Percentiles rank a stretch among this genome's conserved stretches.
These are phyloP conservation scores for Drosophila ezoana DNA, from an alignment of 2,888 invertebrate species.

Conservation along the genomic window DNA sequence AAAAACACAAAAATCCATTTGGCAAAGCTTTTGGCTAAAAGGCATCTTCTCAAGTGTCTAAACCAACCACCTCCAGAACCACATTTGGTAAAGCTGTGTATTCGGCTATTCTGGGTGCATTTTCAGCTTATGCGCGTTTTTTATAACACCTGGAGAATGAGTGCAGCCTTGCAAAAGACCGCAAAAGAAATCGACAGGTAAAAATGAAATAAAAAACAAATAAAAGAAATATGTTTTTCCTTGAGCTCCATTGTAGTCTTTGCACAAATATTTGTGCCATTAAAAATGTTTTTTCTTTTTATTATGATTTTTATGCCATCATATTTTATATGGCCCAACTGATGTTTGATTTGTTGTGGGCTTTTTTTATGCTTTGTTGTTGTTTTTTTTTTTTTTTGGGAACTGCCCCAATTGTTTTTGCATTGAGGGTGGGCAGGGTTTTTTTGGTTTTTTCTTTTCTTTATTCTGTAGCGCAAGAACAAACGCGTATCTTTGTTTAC, in stretches of 20 bases:
- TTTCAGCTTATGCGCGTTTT: constrained; percentile 35
- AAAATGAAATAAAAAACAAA: constrained; percentile 25
- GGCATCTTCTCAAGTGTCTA: constrained; percentile 45
- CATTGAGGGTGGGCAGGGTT: constrained; percentile 63
- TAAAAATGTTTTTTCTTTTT: constrained; percentile 31
- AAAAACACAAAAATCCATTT: constrained; percentile 55
- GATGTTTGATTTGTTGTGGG: constrained; percentile 12
- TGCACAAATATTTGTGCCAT: constrained; percentile 43
- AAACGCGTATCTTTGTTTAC: constrained; percentile 55
- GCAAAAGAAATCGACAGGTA: constrained; percentile 39
- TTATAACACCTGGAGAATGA: constrained; percentile 34
- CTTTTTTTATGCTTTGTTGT: constrained; percentile 24
- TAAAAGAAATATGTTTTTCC: constrained; percentile 21
- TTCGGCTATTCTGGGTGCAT: constrained; percentile 33
- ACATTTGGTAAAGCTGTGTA: constrained; percentile 19
- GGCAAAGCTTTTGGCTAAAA: constrained; percentile 40
- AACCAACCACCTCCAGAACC: constrained; percentile 9
- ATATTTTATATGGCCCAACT: constrained; percentile 24
- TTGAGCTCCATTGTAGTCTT: constrained; percentile 33
- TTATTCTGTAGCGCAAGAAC: constrained; percentile 18
- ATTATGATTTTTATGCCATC: constrained; percentile 35
- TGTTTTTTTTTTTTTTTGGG: constrained; percentile 2
- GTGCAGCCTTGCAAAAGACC: constrained; percentile 45
- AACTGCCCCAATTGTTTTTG: constrained; percentile 36
- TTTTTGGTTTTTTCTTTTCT: neutral